Evolutionary conservation across 2,113 vertebrate genomes (phyloP), one percentile per base, ranked within the genome.

Genomic region (Brachyistius frenatus): DNA sequence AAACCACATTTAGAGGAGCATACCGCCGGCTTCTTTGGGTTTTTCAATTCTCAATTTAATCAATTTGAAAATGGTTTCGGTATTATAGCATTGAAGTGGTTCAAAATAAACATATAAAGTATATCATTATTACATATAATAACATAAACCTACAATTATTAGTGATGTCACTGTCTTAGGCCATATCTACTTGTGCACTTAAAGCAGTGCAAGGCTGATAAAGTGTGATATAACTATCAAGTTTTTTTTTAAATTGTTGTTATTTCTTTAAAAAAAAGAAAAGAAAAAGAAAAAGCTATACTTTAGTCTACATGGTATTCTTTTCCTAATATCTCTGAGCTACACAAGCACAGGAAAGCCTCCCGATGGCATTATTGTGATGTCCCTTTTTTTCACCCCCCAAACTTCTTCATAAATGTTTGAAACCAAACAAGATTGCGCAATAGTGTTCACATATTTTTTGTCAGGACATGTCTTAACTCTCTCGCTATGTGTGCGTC

Each of bases 371-470:
- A 65, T 41, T 63, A 31, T 30, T 72, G 23, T 23, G 10, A 55
- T 58, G 5, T 23, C 23, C 4, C n/a, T 8, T 66, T 23, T 23
- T 23, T 74, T 54, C 30, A 31, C 4, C 6, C 56, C 37, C n/a
- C 9, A 52, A 15, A 33, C 33, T 57, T 32, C 16, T 49, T 47
- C 9, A 61, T 36, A 58, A 68, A 53, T 35, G 9, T 46, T 13
- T 55, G 31, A 69, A 62, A 64, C 23, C 16, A 80, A 80, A 77
- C 70, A 65, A 49, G 41, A 73, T 69, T 86, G 58, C 10, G 23
- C 75, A 90, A 88, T 63, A 50, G 53, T 7, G 8, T 62, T 66
- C 63, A 70, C 35, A 65, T 78, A 65, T 74, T 73, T 60, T 46
- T 4, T 30, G 32, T 70, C 63, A 64, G 73, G 63, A 53, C 79